Evolutionary conservation across 2,113 vertebrate genomes (phyloP).

Genomic region (Spheniscus mendiculus): DNA sequence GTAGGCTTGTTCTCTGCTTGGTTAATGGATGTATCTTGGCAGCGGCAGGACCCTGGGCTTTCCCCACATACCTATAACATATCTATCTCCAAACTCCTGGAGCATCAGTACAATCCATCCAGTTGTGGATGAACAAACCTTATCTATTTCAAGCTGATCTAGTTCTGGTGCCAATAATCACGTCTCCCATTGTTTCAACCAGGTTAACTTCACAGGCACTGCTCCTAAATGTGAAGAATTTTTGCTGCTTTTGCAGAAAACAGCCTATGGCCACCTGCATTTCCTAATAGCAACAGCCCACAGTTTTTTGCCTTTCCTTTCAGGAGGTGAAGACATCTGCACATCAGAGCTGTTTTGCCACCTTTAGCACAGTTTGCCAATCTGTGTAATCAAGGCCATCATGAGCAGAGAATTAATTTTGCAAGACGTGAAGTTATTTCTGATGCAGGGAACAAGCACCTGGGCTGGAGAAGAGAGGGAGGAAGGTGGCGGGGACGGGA

Average conservation of each 20-base stretch:
- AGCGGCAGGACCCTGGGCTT: not conserved
- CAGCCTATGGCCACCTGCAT: not conserved
- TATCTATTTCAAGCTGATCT: not conserved
- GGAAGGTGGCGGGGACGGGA: not conserved
- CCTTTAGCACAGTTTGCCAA: not conserved
- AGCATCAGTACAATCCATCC: not conserved
- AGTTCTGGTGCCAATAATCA: not conserved
- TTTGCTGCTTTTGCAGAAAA: not conserved
- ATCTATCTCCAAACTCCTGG: not conserved
- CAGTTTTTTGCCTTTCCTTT: not conserved
- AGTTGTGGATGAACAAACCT: not conserved
- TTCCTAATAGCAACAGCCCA: not conserved
- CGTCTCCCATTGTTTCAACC: not conserved
- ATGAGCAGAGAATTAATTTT: conserved; percentile 25
- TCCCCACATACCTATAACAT: not conserved
- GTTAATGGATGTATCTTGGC: not conserved
- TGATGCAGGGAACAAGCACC: not conserved
- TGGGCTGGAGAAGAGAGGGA: not conserved
- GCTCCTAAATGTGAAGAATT: not conserved
- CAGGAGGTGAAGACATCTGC: not conserved
- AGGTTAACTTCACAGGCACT: not conserved
- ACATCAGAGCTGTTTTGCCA: not conserved
- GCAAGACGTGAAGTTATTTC: not conserved
- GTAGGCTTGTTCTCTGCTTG: not conserved
- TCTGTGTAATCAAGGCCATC: conserved; percentile 19